These are phyloP conservation scores for Platyrinchus mystaceus DNA, from an alignment of 2,797 vertebrate genomes.

Conservation along the genomic window DNA sequence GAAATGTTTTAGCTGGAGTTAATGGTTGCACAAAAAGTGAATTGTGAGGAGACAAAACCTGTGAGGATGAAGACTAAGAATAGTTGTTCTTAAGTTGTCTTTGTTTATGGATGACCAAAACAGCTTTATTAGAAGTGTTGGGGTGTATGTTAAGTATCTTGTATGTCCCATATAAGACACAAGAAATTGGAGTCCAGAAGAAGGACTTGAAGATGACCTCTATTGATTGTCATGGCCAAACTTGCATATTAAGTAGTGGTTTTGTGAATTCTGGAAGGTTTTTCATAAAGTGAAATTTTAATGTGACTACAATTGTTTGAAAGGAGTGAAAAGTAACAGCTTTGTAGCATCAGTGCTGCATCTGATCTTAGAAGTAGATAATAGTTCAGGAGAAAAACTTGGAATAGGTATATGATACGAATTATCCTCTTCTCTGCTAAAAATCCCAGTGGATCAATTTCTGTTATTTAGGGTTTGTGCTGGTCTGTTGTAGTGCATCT, in stretches of 20 bases:
- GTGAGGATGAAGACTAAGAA: background rate
- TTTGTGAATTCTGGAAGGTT: background rate
- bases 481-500: background rate
- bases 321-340: background rate
- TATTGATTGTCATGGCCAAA: background rate
- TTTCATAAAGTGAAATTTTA: background rate
- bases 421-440: background rate
- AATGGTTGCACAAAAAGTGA: background rate
- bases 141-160: background rate
- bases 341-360: background rate
- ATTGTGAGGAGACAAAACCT: background rate
- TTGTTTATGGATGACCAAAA: background rate
- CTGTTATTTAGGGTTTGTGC: background rate
- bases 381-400: background rate
- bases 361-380: background rate
- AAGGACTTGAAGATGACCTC: background rate
- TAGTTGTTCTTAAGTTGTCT: background rate
- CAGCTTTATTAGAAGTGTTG: background rate
- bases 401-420: background rate
- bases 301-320: background rate
- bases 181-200: background rate
- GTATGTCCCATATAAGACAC: background rate
- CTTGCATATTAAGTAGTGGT: background rate
- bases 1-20: background rate
- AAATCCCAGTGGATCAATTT: background rate